A percentile compares a stretch with the other conserved stretches of the same genome.
These are phyloP conservation scores for Clamator glandarius DNA, from an alignment of 2,797 vertebrate genomes.

Conservation along the genomic window DNA sequence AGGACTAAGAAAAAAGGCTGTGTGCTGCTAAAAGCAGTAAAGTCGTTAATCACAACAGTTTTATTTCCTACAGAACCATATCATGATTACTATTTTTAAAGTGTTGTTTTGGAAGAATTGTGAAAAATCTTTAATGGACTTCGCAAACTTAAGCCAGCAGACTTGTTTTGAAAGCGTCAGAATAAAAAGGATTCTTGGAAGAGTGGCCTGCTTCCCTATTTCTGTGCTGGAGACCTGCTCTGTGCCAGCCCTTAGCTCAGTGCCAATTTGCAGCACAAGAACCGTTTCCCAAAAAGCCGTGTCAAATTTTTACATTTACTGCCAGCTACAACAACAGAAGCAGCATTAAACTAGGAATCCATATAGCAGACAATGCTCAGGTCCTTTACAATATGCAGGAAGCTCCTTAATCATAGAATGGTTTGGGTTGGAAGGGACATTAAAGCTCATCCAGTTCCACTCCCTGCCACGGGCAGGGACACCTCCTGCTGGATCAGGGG, in stretches of 20 bases:
- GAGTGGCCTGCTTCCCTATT: not conserved
- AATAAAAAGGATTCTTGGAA: slow-evolving; percentile 58
- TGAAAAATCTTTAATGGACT: slow-evolving; percentile 39
- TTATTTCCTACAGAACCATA: slow-evolving; percentile 48
- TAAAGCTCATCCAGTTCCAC: no score
- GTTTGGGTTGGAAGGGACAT: no score
- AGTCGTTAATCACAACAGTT: slow-evolving; percentile 6
- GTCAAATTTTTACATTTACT: not conserved
- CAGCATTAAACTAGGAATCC: not conserved
- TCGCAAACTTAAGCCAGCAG: slow-evolving; percentile 37
- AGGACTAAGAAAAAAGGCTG: not conserved
- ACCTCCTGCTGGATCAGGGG: no score
- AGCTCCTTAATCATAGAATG: not conserved
- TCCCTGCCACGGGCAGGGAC: no score
- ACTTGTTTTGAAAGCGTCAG: slow-evolving; percentile 55
- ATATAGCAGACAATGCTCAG: not conserved
- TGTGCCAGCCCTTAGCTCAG: not conserved
- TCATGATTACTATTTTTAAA: slow-evolving; percentile 36
- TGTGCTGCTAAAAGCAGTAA: not conserved
- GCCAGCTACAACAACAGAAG: not conserved
- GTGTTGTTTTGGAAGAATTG: slow-evolving; percentile 34
- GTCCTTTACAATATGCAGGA: not conserved
- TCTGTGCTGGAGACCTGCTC: not conserved
- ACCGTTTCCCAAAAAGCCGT: not conserved
- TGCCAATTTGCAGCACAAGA: not conserved